phyloP scores from a whole-genome alignment of 1,140 invertebrate genomes.

The Heliconius nattereri region DNA sequence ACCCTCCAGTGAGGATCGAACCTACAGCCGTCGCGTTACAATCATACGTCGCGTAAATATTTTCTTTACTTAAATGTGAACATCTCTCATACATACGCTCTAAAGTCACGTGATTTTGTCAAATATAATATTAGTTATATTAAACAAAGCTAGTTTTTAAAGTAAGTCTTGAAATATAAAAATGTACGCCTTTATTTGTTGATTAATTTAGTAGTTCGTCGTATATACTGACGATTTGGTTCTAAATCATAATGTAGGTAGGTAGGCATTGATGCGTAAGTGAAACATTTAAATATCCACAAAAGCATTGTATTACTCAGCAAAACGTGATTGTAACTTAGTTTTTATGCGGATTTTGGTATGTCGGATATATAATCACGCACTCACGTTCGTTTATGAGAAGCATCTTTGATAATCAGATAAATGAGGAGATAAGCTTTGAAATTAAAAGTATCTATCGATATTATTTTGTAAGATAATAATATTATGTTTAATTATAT shows the following conservation, averaged over 20 bases:
- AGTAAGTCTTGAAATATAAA: neutral
- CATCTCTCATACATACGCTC: too few species aligned
- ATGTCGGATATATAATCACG: too few species aligned
- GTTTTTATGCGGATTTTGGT: neutral
- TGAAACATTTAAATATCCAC: neutral
- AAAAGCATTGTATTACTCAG: slow-evolving; percentile 10
- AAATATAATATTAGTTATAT: neutral
- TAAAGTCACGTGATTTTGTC: too few species aligned
- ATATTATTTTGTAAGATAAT: too few species aligned
- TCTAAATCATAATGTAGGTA: neutral
- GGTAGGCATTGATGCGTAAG: neutral
- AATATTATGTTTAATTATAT: too few species aligned
- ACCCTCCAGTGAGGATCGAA: too few species aligned
- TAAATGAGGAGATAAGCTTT: neutral
- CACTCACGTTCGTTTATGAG: slow-evolving; percentile 27
- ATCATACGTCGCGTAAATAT: too few species aligned
- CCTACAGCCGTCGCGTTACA: too few species aligned
- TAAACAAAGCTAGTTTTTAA: neutral
- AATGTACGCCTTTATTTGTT: neutral
- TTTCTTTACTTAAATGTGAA: too few species aligned
- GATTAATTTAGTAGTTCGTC: neutral
- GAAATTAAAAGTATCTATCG: too few species aligned
- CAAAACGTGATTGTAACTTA: slow-evolving; percentile 29
- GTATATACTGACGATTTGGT: neutral
- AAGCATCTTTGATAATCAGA: neutral